phyloP scores from a whole-genome alignment of 2,888 invertebrate genomes.

The Psylliodes chrysocephalus region DNA sequence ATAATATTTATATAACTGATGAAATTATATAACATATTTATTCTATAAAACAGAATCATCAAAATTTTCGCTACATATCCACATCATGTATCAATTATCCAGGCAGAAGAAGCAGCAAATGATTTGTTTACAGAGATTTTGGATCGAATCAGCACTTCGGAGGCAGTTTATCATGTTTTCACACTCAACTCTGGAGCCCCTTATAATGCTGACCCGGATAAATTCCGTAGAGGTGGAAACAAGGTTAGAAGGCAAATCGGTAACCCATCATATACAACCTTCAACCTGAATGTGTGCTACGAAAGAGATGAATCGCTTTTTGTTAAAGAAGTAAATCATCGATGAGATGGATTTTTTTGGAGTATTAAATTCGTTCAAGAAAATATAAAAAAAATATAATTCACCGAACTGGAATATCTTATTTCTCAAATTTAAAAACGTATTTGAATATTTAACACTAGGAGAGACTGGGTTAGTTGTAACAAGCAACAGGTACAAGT shows the following conservation, averaged over 20 bases:
- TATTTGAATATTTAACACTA: too few relatives aligned
- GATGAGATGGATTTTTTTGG: neutral
- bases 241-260: neutral
- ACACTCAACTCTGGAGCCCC: constrained; percentile 1
- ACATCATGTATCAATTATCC: constrained; percentile 10
- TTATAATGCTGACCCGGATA: constrained; percentile 18
- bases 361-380: neutral
- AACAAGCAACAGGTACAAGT: too few relatives aligned
- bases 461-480: too few relatives aligned
- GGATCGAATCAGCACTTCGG: constrained; percentile 25
- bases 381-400: too few relatives aligned
- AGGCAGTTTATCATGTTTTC: constrained; percentile 22
- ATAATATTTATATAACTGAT: too few relatives aligned
- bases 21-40: too few relatives aligned
- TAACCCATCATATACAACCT: neutral
- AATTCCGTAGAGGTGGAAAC: constrained; percentile 13
- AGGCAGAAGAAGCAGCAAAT: constrained; percentile 16
- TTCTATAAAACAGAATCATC: neutral
- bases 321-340: neutral
- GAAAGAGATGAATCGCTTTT: neutral
- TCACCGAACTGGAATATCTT: too few relatives aligned
- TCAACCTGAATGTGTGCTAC: neutral
- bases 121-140: constrained; percentile 23
- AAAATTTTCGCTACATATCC: neutral
- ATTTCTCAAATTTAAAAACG: too few relatives aligned